Conservation (phyloP, 2,888 invertebrate genomes). For the Vannuccia rotundouncinata region DNA sequence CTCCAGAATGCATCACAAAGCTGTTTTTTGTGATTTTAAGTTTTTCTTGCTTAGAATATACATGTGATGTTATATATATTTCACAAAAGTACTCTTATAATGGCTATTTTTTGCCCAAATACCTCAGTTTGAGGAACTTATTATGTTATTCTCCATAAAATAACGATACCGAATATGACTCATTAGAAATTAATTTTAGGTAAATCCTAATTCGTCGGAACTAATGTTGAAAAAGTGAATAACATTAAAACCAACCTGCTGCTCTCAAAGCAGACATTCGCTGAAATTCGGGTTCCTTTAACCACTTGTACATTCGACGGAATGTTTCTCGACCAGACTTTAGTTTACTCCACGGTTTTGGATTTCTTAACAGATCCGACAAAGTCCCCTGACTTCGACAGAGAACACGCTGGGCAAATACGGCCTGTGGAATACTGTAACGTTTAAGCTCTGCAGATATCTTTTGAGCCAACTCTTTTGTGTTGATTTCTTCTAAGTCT, state of each 20-base stretch:
- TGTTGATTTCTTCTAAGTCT: constrained; percentile 35
- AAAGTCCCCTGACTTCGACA: constrained; percentile 97
- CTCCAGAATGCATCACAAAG: no score
- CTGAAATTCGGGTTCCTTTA: constrained; percentile 98
- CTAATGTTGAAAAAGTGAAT: background rate
- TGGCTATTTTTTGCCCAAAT: no score
- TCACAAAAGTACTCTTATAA: no score
- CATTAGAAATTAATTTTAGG: no score
- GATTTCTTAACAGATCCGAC: constrained; percentile 89
- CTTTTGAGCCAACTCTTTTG: constrained; percentile 38
- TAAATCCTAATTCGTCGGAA: no score
- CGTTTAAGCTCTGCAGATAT: constrained; percentile 75
- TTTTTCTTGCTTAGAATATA: no score
- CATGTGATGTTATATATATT: no score
- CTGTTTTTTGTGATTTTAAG: no score
- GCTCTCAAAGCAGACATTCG: constrained; percentile 95
- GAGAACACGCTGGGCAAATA: constrained; percentile 94
- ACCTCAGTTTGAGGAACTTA: no score
- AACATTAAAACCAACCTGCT: constrained; percentile 67
- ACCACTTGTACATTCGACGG: constrained; percentile 98
- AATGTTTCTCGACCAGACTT: constrained; percentile 98
- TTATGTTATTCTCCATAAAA: no score
- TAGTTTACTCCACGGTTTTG: constrained; percentile 99
- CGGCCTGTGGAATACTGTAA: constrained; percentile 98
- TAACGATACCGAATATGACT: no score